Evolutionary conservation across 2,113 vertebrate species (phyloP).

Genomic region (Cyprinodon variegatus): DNA sequence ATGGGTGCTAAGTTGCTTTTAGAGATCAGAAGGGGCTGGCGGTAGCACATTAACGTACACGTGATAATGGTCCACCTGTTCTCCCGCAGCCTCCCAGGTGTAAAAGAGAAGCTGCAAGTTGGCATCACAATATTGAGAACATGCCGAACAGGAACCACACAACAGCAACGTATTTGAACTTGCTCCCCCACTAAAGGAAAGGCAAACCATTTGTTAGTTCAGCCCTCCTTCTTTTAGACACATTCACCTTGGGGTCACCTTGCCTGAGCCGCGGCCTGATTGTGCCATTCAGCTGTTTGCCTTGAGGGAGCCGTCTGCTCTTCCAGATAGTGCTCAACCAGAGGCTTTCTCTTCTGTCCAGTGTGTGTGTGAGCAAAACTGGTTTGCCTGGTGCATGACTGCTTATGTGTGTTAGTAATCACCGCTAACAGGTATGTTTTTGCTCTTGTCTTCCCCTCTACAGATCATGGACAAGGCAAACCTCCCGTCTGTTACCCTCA

Average conservation of each 20-base stretch:
- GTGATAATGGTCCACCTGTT: conserved; percentile 78
- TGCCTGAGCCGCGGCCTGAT: conserved; percentile 74
- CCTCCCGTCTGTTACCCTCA: conserved; percentile 96
- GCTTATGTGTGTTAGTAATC: conserved; percentile 36
- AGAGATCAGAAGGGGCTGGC: conserved; percentile 57
- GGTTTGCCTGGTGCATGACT: conserved; percentile 25
- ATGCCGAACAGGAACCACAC: conserved; percentile 3
- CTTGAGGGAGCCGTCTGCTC: conserved; percentile 69
- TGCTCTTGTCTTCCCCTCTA: conserved; percentile 65
- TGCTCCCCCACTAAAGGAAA: conserved; percentile 65
- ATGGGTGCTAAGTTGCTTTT: conserved; percentile 63
- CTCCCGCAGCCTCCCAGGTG: conserved; percentile 31
- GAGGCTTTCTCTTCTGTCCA: conserved; percentile 14
- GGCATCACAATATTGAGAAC: conserved; percentile 17
- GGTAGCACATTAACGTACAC: conserved; percentile 71
- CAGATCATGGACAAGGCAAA: conserved; percentile 94
- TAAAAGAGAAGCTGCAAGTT: conserved; percentile 19
- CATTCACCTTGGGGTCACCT: conserved; percentile 81
- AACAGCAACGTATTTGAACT: conserved; percentile 31
- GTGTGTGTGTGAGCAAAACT: conserved; percentile 17
- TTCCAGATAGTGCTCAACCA: conserved; percentile 58
- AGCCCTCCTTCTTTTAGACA: conserved; percentile 69
- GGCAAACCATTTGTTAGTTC: conserved; percentile 61
- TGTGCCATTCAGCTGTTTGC: conserved; percentile 68
- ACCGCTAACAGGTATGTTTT: conserved; percentile 47